Percentiles rank a stretch among this genome's conserved stretches.
Evolutionary conservation across 2,888 invertebrate species (phyloP).

Genomic region (Mellilla xanthometata): DNA sequence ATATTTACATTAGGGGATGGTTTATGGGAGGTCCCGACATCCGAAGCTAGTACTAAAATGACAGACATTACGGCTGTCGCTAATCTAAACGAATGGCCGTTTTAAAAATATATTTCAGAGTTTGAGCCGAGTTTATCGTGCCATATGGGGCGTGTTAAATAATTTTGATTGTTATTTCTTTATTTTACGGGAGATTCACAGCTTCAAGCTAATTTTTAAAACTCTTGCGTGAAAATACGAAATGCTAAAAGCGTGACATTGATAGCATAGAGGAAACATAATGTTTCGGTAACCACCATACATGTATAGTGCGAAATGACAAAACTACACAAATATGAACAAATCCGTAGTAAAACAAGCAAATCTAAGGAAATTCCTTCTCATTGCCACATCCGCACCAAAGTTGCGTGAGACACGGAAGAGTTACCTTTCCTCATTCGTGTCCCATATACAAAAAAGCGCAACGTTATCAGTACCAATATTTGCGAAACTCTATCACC

Average conservation of each 20-base stretch:
- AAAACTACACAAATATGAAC: no score
- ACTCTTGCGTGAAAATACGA: no score
- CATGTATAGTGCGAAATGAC: no score
- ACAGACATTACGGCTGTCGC: slow-evolving; percentile 63
- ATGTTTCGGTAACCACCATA: no score
- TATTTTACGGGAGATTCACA: no score
- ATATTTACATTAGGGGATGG: slow-evolving; percentile 76
- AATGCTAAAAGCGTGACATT: no score
- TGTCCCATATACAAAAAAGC: slow-evolving; percentile 46
- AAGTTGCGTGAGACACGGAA: slow-evolving; percentile 26
- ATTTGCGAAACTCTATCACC: slow-evolving; percentile 42
- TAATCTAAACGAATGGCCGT: slow-evolving; percentile 65
- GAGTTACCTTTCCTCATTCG: slow-evolving; percentile 46
- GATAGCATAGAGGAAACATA: no score
- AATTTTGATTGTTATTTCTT: slow-evolving; percentile 21
- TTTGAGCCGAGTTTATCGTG: slow-evolving; percentile 33
- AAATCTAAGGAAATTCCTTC: not conserved
- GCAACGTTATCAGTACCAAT: slow-evolving; percentile 50
- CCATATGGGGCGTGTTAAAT: slow-evolving; percentile 28
- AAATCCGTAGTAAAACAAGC: no score
- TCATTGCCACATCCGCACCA: slow-evolving; percentile 27
- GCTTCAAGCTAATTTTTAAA: no score
- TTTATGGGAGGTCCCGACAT: slow-evolving; percentile 68
- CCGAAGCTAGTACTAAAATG: slow-evolving; percentile 57
- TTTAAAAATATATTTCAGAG: slow-evolving; percentile 42